A percentile compares a stretch with the other conserved stretches of the same genome.
phyloP scores from a whole-genome alignment of 2,888 invertebrate species.

The Bimastos eiseni region DNA sequence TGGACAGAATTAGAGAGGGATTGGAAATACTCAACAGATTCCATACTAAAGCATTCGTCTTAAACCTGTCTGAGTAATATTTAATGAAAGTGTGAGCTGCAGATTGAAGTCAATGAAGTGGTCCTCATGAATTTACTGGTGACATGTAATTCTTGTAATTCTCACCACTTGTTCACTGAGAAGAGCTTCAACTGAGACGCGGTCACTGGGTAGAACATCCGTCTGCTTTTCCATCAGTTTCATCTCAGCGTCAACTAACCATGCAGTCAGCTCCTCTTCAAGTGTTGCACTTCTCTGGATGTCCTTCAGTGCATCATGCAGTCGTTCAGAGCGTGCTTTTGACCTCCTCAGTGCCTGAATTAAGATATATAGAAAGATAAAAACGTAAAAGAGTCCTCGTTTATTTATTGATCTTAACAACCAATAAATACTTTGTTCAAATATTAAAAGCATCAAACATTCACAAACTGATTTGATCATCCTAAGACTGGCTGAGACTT shows the following conservation, averaged over 20 bases:
- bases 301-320: slow-evolving; percentile 56
- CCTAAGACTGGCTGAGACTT: neutral
- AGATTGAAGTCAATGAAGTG: neutral
- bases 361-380: neutral
- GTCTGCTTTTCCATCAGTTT: slow-evolving; percentile 57
- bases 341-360: slow-evolving; percentile 41
- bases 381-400: neutral
- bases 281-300: slow-evolving; percentile 59
- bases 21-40: neutral
- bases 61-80: neutral
- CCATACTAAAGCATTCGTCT: neutral
- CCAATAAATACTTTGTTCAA: neutral
- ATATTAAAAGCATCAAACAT: neutral
- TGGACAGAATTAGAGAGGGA: too few relatives aligned
- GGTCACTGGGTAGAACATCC: slow-evolving; percentile 59
- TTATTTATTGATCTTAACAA: neutral
- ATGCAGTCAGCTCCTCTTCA: slow-evolving; percentile 58
- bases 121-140: neutral
- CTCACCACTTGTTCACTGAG: slow-evolving; percentile 56
- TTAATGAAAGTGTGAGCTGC: neutral
- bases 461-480: neutral
- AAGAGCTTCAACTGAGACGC: slow-evolving; percentile 57
- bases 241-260: slow-evolving; percentile 59
- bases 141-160: neutral
- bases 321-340: slow-evolving; percentile 50